phyloP scores from a whole-genome alignment of 2,113 vertebrate species.

The Macaca fascicularis region DNA sequence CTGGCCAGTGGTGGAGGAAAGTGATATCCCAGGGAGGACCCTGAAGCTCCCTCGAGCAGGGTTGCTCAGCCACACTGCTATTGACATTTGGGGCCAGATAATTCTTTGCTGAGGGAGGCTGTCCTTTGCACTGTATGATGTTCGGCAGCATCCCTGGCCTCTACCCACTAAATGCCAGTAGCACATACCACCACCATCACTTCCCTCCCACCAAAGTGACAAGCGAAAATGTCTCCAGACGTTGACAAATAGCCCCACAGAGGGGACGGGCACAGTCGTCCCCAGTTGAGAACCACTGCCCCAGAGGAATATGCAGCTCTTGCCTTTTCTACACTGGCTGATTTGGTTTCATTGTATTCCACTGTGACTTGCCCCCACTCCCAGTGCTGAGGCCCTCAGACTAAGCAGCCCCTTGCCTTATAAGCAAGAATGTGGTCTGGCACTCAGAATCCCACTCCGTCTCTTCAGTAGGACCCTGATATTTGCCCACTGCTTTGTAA shows the following conservation, averaged over 20 bases:
- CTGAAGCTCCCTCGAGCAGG: background rate
- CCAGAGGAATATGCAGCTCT: background rate
- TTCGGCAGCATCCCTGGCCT: background rate
- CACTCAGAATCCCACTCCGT: background rate
- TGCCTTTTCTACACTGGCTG: background rate
- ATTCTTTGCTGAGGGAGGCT: background rate
- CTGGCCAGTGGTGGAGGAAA: constrained; percentile 56
- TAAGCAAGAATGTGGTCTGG: background rate
- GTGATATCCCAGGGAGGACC: constrained; percentile 2
- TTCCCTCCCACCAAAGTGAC: background rate
- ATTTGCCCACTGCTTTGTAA: background rate
- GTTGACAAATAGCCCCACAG: background rate
- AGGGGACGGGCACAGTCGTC: background rate
- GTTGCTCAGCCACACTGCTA: background rate
- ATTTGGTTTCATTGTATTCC: background rate
- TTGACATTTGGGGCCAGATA: background rate
- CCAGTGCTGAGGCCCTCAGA: background rate
- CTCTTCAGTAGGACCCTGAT: background rate
- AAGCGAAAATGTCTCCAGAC: background rate
- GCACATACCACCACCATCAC: background rate
- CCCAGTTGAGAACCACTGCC: background rate
- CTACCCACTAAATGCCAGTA: background rate
- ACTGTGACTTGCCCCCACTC: background rate
- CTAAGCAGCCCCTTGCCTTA: background rate
- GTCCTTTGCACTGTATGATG: background rate